phyloP scores from a whole-genome alignment of 2,797 vertebrate genomes.

The Poeciliopsis turneri region DNA sequence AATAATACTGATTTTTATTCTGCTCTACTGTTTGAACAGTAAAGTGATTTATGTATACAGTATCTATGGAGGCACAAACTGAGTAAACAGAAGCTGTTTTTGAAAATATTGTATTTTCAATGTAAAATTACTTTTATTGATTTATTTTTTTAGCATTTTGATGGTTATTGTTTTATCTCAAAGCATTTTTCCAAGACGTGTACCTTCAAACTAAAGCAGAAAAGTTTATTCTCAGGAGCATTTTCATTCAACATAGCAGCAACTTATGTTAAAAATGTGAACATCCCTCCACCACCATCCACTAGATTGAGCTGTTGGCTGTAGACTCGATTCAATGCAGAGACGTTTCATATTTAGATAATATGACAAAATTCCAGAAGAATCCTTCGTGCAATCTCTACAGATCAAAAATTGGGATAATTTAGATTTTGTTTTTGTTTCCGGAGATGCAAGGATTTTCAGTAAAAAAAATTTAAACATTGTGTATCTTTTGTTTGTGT shows the following conservation, averaged over 20 bases:
- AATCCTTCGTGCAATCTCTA: not conserved
- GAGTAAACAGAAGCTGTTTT: not conserved
- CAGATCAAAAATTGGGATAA: not conserved
- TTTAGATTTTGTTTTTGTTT: not conserved
- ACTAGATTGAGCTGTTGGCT: slow-evolving; percentile 62
- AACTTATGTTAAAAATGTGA: not conserved
- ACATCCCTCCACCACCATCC: not conserved
- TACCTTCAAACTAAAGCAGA: not conserved
- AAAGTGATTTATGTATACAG: not conserved
- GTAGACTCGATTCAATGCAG: not conserved
- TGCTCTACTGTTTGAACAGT: not conserved
- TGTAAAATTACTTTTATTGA: not conserved
- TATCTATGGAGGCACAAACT: not conserved
- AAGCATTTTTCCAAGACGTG: not conserved
- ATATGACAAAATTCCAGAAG: not conserved
- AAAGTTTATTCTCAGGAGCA: not conserved
- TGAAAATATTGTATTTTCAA: not conserved
- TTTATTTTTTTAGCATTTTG: too few species aligned
- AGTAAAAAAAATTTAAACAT: not conserved
- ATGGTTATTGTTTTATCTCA: not conserved
- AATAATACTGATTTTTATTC: not conserved
- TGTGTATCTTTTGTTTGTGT: not conserved
- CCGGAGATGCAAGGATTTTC: too few species aligned
- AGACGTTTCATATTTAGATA: not conserved
- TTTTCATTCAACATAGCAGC: too few species aligned